Conservation (phyloP, 2,113 vertebrate genomes). For the Gavia stellata region DNA sequence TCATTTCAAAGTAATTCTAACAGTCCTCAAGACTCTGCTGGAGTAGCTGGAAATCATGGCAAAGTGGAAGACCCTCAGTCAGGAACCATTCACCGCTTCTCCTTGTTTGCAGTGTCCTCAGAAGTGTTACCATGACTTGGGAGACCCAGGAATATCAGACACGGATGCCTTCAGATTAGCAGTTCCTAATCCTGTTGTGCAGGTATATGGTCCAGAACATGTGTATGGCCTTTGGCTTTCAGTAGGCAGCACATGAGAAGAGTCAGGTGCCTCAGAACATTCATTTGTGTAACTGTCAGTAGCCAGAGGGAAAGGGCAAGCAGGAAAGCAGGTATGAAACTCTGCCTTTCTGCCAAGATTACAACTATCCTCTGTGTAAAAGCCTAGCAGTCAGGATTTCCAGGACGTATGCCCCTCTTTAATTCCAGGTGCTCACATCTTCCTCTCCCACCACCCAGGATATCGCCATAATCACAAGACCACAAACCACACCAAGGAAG, state of each 20-base stretch:
- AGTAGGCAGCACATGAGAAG: background rate
- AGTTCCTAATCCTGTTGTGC: background rate
- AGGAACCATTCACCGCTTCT: background rate
- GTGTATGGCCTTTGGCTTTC: background rate
- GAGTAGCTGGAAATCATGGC: background rate
- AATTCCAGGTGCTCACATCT: background rate
- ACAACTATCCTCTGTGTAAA: background rate
- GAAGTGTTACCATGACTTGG: background rate
- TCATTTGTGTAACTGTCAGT: background rate
- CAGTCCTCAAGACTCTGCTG: background rate
- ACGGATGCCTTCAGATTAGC: accelerated
- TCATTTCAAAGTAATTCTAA: background rate
- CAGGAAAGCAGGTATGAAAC: background rate
- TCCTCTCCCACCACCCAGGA: background rate
- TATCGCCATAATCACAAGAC: background rate
- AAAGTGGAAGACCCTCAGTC: background rate
- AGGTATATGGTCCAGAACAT: background rate
- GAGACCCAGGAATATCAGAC: background rate
- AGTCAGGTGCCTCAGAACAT: background rate
- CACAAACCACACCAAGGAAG: background rate
- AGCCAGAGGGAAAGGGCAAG: background rate
- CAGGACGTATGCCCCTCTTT: background rate
- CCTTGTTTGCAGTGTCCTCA: background rate
- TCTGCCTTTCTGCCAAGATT: background rate
- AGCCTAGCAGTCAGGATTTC: background rate